These are phyloP conservation scores for Thumatha senex DNA, from an alignment of 2,888 invertebrate genomes.

Conservation along the genomic window DNA sequence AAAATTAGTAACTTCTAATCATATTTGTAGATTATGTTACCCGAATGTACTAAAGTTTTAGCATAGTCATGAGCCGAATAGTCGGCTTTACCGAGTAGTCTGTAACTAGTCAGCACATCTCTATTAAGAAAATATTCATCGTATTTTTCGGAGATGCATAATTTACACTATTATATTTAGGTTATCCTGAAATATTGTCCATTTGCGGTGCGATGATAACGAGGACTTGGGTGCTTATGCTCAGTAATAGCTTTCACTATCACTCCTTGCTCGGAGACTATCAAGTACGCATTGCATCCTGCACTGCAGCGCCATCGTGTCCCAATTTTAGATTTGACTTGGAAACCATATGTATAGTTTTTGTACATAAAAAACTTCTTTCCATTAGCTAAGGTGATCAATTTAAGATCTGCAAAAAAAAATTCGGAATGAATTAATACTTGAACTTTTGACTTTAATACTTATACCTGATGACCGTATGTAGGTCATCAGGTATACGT, in stretches of 20 bases:
- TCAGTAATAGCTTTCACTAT: not conserved
- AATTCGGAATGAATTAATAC: not conserved
- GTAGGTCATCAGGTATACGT: too few species aligned
- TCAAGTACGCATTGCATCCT: constrained; percentile 1
- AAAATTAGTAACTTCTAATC: too few species aligned
- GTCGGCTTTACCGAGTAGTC: too few species aligned
- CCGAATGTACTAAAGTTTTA: too few species aligned
- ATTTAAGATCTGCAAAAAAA: not conserved
- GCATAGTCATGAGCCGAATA: too few species aligned
- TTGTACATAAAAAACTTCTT: not conserved
- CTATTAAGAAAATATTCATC: too few species aligned
- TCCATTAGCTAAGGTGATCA: not conserved
- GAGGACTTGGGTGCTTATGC: constrained; percentile 1
- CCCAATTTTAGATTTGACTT: not conserved
- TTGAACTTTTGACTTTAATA: not conserved
- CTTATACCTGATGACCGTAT: too few species aligned
- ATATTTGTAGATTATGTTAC: too few species aligned
- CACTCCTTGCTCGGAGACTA: not conserved
- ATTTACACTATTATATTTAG: too few species aligned
- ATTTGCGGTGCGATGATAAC: not conserved
- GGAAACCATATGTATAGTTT: constrained; percentile 1
- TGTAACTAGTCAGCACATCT: too few species aligned
- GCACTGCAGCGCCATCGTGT: constrained; percentile 1
- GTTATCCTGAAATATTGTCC: not conserved
- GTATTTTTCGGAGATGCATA: too few species aligned